A percentile compares a stretch with the other conserved stretches of the same genome.
Evolutionary conservation across 2,888 invertebrate species (phyloP).

Genomic region (Loripinus fragilis): DNA sequence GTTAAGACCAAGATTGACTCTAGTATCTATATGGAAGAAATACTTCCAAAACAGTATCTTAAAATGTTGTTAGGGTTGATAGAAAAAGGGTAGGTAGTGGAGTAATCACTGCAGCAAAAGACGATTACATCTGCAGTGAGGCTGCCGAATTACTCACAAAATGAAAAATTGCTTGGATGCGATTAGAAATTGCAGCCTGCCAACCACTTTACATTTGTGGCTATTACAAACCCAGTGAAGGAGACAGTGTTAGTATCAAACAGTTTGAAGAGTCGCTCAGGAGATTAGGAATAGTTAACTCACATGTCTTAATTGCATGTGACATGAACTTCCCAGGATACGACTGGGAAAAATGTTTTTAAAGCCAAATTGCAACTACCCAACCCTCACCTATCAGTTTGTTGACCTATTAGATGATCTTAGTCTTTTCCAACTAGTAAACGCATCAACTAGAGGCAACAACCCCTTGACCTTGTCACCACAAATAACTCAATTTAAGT

Average conservation of each 20-base stretch:
- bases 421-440: conserved; percentile 15
- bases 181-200: conserved; percentile 5
- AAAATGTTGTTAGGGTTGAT: conserved; percentile 23
- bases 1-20: conserved; percentile 19
- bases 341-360: conserved; percentile 19
- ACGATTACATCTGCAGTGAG: conserved; percentile 22
- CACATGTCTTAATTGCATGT: conserved; percentile 21
- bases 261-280: conserved; percentile 12
- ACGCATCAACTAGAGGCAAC: conserved; percentile 12
- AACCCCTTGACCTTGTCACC: conserved; percentile 20
- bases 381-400: conserved; percentile 25
- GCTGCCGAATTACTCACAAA: conserved; percentile 10
- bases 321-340: conserved; percentile 28
- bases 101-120: conserved; percentile 18
- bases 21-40: conserved; percentile 10
- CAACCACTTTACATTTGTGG: conserved; percentile 3
- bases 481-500: conserved; percentile 18
- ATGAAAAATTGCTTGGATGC: conserved; percentile 22
- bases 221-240: conserved; percentile 25
- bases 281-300: conserved; percentile 6
- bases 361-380: conserved; percentile 18
- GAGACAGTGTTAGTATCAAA: conserved; percentile 9
- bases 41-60: conserved; percentile 17
- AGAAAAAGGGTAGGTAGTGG: conserved; percentile 19
- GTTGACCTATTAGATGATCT: conserved; percentile 17